Percentiles rank a stretch among this genome's conserved stretches.
These are phyloP conservation scores for Drosophila ezoana DNA, from an alignment of 2,888 invertebrate species.

Conservation along the genomic window DNA sequence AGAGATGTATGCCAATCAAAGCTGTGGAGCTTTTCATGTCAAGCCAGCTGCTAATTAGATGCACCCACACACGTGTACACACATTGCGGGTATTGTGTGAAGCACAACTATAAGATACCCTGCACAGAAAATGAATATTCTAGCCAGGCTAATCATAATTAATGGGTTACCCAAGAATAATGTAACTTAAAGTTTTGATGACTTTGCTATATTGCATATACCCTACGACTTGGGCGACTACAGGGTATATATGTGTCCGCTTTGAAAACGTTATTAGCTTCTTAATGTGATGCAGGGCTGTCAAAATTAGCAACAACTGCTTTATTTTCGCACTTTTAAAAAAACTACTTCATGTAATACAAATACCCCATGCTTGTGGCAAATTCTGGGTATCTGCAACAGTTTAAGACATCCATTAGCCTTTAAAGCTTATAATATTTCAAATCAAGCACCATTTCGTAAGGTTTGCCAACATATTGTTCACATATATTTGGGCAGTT, in stretches of 20 bases:
- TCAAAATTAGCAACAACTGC: too few relatives aligned
- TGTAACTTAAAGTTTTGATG: too few relatives aligned
- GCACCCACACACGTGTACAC: not conserved
- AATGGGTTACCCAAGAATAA: too few relatives aligned
- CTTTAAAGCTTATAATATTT: not conserved
- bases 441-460: too few relatives aligned
- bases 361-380: not conserved
- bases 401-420: not conserved
- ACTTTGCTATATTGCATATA: not conserved
- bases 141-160: too few relatives aligned
- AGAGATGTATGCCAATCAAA: conserved; percentile 19
- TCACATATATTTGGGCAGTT: too few relatives aligned
- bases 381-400: not conserved
- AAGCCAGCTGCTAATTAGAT: conserved; percentile 56
- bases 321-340: too few relatives aligned
- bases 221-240: too few relatives aligned
- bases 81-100: not conserved
- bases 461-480: too few relatives aligned
- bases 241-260: not conserved
- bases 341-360: too few relatives aligned
- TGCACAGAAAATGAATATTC: not conserved
- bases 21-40: conserved; percentile 27
- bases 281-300: too few relatives aligned
- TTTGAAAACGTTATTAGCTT: too few relatives aligned
- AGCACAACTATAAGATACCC: conserved; percentile 9